These are phyloP conservation scores for Archivesica marissinica DNA, from an alignment of 1,140 invertebrate genomes.

Conservation along the genomic window DNA sequence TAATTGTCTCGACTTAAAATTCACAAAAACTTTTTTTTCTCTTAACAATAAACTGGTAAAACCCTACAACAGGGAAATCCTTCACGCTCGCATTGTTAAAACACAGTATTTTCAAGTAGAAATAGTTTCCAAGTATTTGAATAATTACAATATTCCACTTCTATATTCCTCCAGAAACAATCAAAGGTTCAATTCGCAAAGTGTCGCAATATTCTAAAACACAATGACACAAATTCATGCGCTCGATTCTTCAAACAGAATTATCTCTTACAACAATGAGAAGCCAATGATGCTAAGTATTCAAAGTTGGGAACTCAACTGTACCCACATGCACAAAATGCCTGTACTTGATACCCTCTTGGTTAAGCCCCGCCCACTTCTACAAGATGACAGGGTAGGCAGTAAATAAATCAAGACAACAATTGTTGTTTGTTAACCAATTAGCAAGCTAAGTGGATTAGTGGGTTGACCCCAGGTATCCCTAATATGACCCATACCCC, in stretches of 20 bases:
- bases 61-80: background rate
- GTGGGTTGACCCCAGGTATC: constrained; percentile 50
- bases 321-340: background rate
- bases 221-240: background rate
- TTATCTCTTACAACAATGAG: background rate
- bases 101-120: background rate
- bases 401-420: constrained; percentile 34
- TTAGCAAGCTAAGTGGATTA: constrained; percentile 57
- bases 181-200: constrained; percentile 2
- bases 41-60: background rate
- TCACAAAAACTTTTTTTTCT: background rate
- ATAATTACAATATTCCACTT: background rate
- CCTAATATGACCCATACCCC: constrained; percentile 43
- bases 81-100: background rate
- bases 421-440: constrained; percentile 58
- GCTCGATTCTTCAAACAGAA: background rate
- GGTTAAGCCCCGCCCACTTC: constrained; percentile 41
- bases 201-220: background rate
- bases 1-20: background rate
- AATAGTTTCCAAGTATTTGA: background rate
- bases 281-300: constrained; percentile 6
- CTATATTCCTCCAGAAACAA: background rate
- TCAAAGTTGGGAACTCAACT: background rate
- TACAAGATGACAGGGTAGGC: constrained; percentile 40
- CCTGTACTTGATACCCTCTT: constrained; percentile 42